Evolutionary conservation across 1,140 invertebrate species (phyloP).

Genomic region (Argopecten irradians): DNA sequence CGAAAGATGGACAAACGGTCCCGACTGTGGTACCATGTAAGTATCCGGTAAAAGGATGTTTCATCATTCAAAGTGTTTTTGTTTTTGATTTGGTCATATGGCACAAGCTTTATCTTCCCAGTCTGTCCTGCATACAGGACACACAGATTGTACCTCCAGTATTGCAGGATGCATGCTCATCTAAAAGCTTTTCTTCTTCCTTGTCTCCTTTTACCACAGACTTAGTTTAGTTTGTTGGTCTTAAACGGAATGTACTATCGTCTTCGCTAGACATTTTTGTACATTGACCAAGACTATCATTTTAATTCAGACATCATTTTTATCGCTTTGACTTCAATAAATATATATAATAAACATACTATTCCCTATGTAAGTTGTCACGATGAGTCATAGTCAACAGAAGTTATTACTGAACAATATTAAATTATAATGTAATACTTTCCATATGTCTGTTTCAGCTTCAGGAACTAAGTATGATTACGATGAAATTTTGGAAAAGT

Average conservation of each 20-base stretch:
- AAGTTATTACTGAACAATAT: background rate
- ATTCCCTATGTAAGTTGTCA: background rate
- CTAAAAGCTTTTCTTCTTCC: background rate
- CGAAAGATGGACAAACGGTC: slow-evolving; percentile 47
- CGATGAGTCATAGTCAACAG: too few relatives aligned
- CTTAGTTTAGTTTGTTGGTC: too few relatives aligned
- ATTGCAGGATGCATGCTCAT: background rate
- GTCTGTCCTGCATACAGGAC: background rate
- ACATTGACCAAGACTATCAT: background rate
- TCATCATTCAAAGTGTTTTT: too few relatives aligned
- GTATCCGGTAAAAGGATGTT: background rate
- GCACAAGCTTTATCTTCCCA: background rate
- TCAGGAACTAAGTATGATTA: slow-evolving; percentile 76
- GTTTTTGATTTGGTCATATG: too few relatives aligned
- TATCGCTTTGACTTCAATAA: too few relatives aligned
- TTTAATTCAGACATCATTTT: background rate
- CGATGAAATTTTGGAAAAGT: slow-evolving; percentile 78
- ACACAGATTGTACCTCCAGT: too few relatives aligned
- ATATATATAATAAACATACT: background rate
- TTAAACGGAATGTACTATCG: too few relatives aligned
- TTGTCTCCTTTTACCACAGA: background rate
- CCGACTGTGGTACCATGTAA: slow-evolving; percentile 43
- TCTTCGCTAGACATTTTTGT: too few relatives aligned
- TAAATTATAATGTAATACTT: background rate
- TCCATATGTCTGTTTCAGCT: slow-evolving; percentile 30